Evolutionary conservation across 1,140 invertebrate species (phyloP).

Genomic region (Leptonema lineaticorne): DNA sequence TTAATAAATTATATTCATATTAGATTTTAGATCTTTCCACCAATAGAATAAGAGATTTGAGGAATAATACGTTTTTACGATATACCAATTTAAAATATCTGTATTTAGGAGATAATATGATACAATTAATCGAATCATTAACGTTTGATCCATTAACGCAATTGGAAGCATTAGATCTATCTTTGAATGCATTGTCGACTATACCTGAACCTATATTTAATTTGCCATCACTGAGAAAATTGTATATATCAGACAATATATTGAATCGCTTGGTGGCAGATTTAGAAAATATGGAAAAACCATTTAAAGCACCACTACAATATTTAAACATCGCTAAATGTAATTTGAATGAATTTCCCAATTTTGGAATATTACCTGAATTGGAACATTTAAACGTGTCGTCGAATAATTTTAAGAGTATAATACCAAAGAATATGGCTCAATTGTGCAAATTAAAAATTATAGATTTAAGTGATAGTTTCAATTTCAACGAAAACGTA

Average conservation of each 20-base stretch:
- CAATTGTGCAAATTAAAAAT: constrained; percentile 51
- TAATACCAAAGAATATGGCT: constrained; percentile 48
- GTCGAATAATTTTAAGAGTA: constrained; percentile 46
- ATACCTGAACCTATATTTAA: constrained; percentile 59
- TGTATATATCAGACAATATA: constrained; percentile 60
- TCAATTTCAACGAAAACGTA: constrained; percentile 43
- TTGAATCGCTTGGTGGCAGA: constrained; percentile 50
- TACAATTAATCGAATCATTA: constrained; percentile 59
- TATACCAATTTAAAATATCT: constrained; percentile 60
- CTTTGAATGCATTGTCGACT: constrained; percentile 59
- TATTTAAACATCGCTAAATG: constrained; percentile 60
- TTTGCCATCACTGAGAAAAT: constrained; percentile 57
- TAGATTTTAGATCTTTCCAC: constrained; percentile 65
- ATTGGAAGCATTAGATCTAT: constrained; percentile 59
- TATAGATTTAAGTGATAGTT: constrained; percentile 51
- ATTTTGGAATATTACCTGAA: constrained; percentile 57
- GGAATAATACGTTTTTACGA: constrained; percentile 54
- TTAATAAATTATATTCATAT: constrained; percentile 41
- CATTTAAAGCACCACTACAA: constrained; percentile 57
- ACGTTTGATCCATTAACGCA: constrained; percentile 55
- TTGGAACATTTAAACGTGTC: constrained; percentile 53
- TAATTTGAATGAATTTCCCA: constrained; percentile 54
- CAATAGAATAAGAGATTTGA: constrained; percentile 62
- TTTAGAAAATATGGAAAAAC: constrained; percentile 51
- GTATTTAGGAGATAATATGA: constrained; percentile 63